Base-by-base conservation (phyloP, 2,888 invertebrate genomes). In the Eupithecia dodoneata region DNA sequence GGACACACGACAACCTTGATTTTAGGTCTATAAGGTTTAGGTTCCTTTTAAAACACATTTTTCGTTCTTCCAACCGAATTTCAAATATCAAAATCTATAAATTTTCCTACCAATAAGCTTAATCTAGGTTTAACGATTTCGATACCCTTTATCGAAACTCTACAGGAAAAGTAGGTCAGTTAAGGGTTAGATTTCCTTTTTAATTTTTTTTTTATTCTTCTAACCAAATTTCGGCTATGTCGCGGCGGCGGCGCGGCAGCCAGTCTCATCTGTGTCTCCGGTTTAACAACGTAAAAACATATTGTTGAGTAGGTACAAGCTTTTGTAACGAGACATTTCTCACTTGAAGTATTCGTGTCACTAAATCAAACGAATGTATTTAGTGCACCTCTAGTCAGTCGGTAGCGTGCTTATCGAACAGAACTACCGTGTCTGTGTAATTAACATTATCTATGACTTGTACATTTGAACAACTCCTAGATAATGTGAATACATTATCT, bases 361-460 rank as follows among this genome's bases (percentile, higher is more conserved):
- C 71, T 80, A 75, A 80, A 81, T 73, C 78, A 80, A 81, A 81
- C 70, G 52, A 75, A 81, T 80, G 80, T 73, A 82, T 81, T 77
- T 80, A 72, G 79, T 75, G 70, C 80, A 71, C 49, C 41, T 55
- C 63, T n/a, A 12, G 67, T 44, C 63, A 63, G 63, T 30, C 30
- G 66, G 70, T 75, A 65, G 74, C 73, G 44, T 66, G 66, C 45
- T 63, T 75, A 74, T 75, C 73, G 66, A 66, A 42, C 42, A 15
- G 15, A 15, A 13, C 65, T 13, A 65, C 65, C 18, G 9, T 63
- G 30, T 30, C 30, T 18, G 9, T 18, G 65, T 66, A 6, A 42
- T 66, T 41, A 15, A 18, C 66, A 66, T 66, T 66, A 66, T 66
- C 66, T 66, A 42, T 66, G 66, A 6, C 55, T 59, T 72, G 72